These are phyloP conservation scores for Channa maculata DNA, from an alignment of 2,113 vertebrate genomes.

Conservation along the genomic window DNA sequence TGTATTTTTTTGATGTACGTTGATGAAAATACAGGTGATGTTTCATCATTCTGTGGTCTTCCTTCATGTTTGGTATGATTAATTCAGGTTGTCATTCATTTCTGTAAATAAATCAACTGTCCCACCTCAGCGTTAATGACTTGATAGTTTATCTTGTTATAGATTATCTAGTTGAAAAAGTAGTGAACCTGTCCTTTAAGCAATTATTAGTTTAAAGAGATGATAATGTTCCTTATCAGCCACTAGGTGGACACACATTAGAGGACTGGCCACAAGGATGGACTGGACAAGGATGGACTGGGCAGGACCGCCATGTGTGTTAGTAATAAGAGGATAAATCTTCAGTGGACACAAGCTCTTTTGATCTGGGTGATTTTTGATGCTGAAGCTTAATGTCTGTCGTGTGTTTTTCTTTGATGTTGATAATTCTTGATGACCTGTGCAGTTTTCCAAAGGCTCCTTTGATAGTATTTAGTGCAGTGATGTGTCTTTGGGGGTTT, in stretches of 20 bases:
- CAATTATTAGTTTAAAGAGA: no score
- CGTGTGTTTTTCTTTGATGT: slow-evolving; percentile 15
- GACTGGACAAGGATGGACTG: slow-evolving; percentile 12
- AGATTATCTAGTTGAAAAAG: no score
- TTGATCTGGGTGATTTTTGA: slow-evolving; percentile 49
- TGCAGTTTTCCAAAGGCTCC: neutral
- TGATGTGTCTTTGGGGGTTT: neutral
- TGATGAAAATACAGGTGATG: no score
- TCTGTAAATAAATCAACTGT: no score
- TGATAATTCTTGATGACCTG: slow-evolving; percentile 30
- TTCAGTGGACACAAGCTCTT: slow-evolving; percentile 34
- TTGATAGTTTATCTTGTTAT: no score
- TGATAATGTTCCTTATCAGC: neutral
- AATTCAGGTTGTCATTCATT: no score
- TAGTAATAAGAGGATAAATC: slow-evolving; percentile 50
- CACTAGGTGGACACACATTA: slow-evolving; percentile 53
- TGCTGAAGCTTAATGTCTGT: slow-evolving; percentile 26
- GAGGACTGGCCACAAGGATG: neutral
- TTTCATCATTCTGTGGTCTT: no score
- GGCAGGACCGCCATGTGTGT: slow-evolving; percentile 41
- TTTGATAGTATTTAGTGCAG: slow-evolving; percentile 1
- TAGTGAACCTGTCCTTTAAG: no score
- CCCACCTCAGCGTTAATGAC: no score
- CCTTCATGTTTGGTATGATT: no score
- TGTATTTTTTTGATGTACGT: no score